Evolutionary conservation across 2,113 vertebrate genomes (phyloP).

Genomic region (Pandion haliaetus): DNA sequence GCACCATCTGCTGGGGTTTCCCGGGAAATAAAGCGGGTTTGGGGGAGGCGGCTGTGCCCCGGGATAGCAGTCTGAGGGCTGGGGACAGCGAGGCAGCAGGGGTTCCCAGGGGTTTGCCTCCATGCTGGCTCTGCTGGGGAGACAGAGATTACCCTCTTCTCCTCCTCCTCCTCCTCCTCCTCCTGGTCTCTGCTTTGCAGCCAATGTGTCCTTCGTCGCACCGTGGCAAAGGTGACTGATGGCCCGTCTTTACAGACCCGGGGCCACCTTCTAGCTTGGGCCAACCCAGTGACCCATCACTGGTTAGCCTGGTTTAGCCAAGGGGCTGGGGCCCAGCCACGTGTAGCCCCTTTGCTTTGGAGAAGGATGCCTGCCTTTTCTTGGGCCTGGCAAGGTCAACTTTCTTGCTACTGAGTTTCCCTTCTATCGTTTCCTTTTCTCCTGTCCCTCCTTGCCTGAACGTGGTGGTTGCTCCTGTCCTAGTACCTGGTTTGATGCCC

Average conservation of each 20-base stretch:
- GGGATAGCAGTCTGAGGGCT: background rate
- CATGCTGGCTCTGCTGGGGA: background rate
- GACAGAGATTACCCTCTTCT: background rate
- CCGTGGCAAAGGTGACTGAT: background rate
- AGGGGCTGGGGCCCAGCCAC: background rate
- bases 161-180: background rate
- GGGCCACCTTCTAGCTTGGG: background rate
- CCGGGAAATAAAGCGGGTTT: background rate
- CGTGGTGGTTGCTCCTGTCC: background rate
- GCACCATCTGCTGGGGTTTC: slow-evolving; percentile 65
- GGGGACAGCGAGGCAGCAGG: background rate
- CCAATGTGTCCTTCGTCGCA: background rate
- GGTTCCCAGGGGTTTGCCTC: background rate
- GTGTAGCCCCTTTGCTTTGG: background rate
- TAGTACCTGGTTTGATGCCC: background rate
- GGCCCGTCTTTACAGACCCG: accelerated
- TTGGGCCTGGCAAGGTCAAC: background rate
- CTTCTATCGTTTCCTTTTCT: background rate
- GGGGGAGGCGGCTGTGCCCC: background rate
- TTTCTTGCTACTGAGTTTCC: background rate
- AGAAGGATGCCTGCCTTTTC: background rate
- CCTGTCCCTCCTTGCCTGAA: background rate
- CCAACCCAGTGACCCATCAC: background rate
- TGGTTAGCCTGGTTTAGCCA: background rate
- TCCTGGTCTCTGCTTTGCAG: background rate